These are phyloP conservation scores for Calidris pugnax DNA, from an alignment of 2,113 vertebrate genomes.

Conservation along the genomic window DNA sequence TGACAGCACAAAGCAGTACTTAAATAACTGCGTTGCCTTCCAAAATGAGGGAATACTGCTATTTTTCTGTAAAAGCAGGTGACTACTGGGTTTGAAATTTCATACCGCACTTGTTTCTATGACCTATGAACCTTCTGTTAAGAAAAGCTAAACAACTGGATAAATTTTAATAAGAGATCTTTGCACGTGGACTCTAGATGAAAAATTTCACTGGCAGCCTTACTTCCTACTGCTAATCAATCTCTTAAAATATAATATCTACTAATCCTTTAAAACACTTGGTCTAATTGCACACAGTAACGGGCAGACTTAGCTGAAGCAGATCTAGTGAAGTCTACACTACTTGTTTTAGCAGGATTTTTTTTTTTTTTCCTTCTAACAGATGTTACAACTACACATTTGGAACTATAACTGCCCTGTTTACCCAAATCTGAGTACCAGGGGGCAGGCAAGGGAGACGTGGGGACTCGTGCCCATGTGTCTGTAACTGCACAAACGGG, in stretches of 20 bases:
- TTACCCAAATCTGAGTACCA: background rate
- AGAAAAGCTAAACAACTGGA: constrained; percentile 17
- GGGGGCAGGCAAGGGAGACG: background rate
- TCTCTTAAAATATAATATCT: background rate
- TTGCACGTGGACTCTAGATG: background rate
- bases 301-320: background rate
- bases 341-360: background rate
- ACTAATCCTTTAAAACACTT: constrained; percentile 17
- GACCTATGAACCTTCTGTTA: background rate
- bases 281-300: background rate
- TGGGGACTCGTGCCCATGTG: background rate
- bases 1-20: background rate
- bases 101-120: constrained; percentile 8
- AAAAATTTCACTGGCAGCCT: background rate
- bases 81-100: constrained; percentile 8
- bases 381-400: background rate
- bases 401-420: background rate
- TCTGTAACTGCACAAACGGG: background rate
- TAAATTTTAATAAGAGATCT: constrained; percentile 20
- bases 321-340: background rate
- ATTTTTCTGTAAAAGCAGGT: constrained; percentile 20
- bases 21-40: background rate
- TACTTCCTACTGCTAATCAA: background rate
- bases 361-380: background rate
- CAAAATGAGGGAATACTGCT: background rate